Conservation (phyloP, 2,888 invertebrate species). For the Aphodius granarius region DNA sequence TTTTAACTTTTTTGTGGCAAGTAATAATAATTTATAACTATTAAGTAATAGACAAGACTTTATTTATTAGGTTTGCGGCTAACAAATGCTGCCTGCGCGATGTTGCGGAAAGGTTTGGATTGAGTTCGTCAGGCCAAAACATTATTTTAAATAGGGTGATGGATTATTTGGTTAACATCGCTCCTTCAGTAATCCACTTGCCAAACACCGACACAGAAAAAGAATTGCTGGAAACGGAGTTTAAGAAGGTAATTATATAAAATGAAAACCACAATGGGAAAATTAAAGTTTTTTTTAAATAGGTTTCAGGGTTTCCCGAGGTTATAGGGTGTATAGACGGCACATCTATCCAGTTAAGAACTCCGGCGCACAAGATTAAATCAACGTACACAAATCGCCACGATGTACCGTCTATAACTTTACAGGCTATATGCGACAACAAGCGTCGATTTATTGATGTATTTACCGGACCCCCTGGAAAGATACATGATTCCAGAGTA, state of each 20-base stretch:
- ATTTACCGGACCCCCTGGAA: conserved; percentile 40
- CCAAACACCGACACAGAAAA: neutral
- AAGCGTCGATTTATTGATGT: conserved; percentile 39
- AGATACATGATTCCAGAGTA: conserved; percentile 41
- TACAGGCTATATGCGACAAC: conserved; percentile 43
- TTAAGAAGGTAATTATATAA: no score
- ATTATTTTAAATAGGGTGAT: neutral
- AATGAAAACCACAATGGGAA: no score
- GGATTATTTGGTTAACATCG: neutral
- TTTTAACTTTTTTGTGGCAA: neutral
- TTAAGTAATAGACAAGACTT: no score
- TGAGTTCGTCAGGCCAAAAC: neutral
- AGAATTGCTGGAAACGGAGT: neutral
- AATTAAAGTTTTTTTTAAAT: conserved; percentile 14
- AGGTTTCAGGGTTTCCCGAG: conserved; percentile 30
- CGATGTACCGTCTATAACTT: conserved; percentile 36
- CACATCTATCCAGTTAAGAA: conserved; percentile 35
- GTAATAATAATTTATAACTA: neutral
- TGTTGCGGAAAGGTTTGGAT: neutral
- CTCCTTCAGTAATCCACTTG: neutral
- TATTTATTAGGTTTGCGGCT: neutral
- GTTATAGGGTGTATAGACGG: conserved; percentile 36
- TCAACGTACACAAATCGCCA: conserved; percentile 43
- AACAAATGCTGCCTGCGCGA: neutral
- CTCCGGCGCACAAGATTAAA: conserved; percentile 41